Evolutionary conservation across 2,888 invertebrate species (phyloP).

Genomic region (Agrotis exclamationis): DNA sequence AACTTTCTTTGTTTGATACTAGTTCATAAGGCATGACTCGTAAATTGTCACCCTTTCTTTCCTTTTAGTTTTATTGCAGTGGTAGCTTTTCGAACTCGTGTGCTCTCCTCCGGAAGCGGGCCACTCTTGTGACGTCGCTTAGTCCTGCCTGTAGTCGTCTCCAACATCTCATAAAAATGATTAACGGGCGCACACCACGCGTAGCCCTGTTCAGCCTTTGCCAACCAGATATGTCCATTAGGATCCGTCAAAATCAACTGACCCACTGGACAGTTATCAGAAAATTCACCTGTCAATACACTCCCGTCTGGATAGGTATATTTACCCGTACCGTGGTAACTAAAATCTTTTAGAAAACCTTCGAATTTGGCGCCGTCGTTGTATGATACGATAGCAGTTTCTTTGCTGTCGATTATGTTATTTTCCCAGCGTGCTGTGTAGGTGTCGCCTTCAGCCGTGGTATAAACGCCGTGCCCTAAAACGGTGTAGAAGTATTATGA

Average conservation of each 20-base stretch:
- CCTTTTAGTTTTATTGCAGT: neutral
- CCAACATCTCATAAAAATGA: constrained; percentile 83
- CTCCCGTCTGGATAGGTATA: constrained; percentile 90
- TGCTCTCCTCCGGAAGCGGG: too few relatives aligned
- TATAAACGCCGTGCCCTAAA: constrained; percentile 89
- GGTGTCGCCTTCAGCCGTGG: constrained; percentile 90
- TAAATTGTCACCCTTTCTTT: constrained; percentile 2
- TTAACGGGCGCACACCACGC: constrained; percentile 85
- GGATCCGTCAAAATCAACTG: constrained; percentile 86
- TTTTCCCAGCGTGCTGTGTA: constrained; percentile 91
- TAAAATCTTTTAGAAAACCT: constrained; percentile 87
- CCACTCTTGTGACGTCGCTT: constrained; percentile 56
- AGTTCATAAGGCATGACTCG: neutral
- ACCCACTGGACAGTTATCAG: constrained; percentile 88
- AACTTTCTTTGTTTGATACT: neutral
- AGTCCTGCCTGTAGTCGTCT: constrained; percentile 64
- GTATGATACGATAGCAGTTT: constrained; percentile 81
- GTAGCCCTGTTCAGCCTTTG: constrained; percentile 81
- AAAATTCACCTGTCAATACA: constrained; percentile 85
- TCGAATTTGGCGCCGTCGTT: constrained; percentile 87
- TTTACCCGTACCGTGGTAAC: constrained; percentile 85
- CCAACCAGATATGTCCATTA: constrained; percentile 90
- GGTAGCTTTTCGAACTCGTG: too few relatives aligned
- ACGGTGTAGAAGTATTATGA: constrained; percentile 34
- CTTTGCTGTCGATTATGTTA: constrained; percentile 85